Evolutionary conservation across 2,797 vertebrate genomes (phyloP), one percentile per base, ranked within the genome.

Genomic region (Hypotaenidia philippensis): DNA sequence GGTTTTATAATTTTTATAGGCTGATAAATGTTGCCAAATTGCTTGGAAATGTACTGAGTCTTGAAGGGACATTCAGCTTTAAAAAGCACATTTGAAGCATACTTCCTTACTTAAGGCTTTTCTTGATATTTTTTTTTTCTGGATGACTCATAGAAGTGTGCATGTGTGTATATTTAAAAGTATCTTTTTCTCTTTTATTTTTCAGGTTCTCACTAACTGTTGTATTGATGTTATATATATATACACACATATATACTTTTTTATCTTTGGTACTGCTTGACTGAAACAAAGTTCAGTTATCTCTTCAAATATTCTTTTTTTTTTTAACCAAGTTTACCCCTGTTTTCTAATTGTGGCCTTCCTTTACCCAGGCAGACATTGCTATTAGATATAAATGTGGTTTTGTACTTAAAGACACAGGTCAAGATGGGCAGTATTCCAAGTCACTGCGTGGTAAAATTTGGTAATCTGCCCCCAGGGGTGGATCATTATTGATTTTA

Each of bases 401-500:
- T 16, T 72, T 87, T 63, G 11, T 77, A 64, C 53, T 77, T n/a
- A 72, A 77, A n/a, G 57, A 63, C 19, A 38, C 29, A 17, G 40
- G 21, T 19, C 49, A 57, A 9, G 3, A 59, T 66, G 56, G 32
- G 16, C 59, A 76, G 44, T 78, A 38, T 32, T 61, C 15, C 56
- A 60, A 61, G 70, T 71, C n/a, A 50, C 45, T 83, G 22, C 3
- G 0, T 61, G 65, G 65, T 86, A 38, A 78, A 89, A 19, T 78
- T 84, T 65, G 57, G 61, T 93, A 78, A 94, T 83, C 45, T 87
- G 31, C 47, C 47, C 69, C 47, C 40, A 45, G 63, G 47, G 68
- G 27, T 82, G 75, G 82, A 65, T 90, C 38, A 10, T 86, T 86
- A 89, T 66, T 82, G 77, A 77, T 87, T 88, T 88, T 72, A 89